Base-by-base conservation (phyloP, 2,113 vertebrate genomes). In the Osmerus mordax region DNA sequence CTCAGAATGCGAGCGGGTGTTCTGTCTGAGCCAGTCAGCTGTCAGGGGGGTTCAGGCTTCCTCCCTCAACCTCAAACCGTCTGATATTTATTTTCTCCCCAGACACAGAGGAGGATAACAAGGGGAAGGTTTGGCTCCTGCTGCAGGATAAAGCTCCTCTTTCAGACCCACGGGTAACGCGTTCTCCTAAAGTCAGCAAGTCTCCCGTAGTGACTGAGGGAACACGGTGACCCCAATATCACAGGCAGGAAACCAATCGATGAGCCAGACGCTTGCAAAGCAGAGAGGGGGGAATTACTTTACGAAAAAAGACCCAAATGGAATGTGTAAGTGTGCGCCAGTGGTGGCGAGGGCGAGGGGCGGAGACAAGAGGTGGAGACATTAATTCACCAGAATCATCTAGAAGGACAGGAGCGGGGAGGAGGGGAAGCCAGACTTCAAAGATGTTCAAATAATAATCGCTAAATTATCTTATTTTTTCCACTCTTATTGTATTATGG, bases 211-310 rank as follows among this genome's bases (percentile, higher is more conserved):
- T 68, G 69, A 62, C 60, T 61, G 25, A 18, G 70, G 53, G 19
- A 36, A 28, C 36, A 4, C 41, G 32, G 54, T 72, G 73, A 81
- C 53, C 76, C 66, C 72, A 87, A 87, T 84, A 86, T 87, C 81
- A 69, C 61, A 32, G 61, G 65, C 67, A 82, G 75, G 41, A 86
- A 84, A 77, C 65, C 67, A 70, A 83, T 76, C 72, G 60, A 77
- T 75, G 82, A 78, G 62, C 78, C 77, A 75, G 67, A 70, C 41
- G 72, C 68, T 63, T 68, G 63, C 78, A 81, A 75, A 85, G 81
- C 76, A 86, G 80, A 73, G 72, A 74, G 75, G 75, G 73, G 87
- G 75, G 79, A 83, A 73, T 79, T n/a, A 71, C 71, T 82, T 70
- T 59, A 75, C 51, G 41, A 73, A 81, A 23, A 83, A 78, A 77